Conservation (phyloP, 2,797 vertebrate genomes). For the Vultur gryphus region DNA sequence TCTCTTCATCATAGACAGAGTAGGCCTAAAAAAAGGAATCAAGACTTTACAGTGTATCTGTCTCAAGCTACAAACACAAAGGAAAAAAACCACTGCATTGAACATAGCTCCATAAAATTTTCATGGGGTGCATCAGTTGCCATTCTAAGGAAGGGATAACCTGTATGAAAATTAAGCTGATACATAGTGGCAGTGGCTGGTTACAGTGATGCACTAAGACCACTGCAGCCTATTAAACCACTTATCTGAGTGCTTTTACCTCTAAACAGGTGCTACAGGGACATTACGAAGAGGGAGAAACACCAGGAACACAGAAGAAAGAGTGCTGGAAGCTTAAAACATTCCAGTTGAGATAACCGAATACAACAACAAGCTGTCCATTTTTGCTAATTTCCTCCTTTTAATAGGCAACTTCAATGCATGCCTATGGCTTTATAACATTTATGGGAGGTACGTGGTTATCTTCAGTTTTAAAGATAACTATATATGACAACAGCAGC, state of each 20-base stretch:
- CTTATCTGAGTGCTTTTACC: background rate
- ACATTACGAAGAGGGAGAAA: background rate
- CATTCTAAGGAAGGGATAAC: background rate
- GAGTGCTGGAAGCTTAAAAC: background rate
- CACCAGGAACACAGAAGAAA: background rate
- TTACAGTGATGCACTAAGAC: background rate
- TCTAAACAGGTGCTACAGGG: background rate
- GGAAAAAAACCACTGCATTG: background rate
- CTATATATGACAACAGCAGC: background rate
- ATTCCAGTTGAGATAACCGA: background rate
- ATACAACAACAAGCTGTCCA: background rate
- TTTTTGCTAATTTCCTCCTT: background rate
- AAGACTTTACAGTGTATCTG: background rate
- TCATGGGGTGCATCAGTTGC: accelerated
- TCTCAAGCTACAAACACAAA: background rate
- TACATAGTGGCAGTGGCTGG: background rate
- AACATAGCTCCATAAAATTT: background rate
- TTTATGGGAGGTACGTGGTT: background rate
- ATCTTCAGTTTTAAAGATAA: background rate
- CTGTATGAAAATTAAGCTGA: background rate
- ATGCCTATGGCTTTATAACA: background rate
- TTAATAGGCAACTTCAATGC: background rate
- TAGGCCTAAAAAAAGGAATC: conserved; percentile 82
- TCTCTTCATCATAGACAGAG: conserved; percentile 99
- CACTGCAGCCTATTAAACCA: background rate